phyloP scores from a whole-genome alignment of 1,140 invertebrate genomes.

The Gonioctena quinquepunctata region DNA sequence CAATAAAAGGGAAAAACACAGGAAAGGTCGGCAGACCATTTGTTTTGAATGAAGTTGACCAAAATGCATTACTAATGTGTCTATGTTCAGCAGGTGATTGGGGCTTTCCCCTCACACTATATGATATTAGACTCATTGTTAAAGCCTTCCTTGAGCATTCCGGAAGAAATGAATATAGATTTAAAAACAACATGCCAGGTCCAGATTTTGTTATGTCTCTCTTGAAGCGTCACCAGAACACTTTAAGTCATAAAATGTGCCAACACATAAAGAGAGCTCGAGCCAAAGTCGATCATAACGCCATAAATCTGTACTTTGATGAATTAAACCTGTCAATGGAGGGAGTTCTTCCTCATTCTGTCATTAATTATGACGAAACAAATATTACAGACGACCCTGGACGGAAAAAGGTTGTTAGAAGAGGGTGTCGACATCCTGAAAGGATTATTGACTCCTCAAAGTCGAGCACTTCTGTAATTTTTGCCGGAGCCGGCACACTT shows the following conservation, averaged over 20 bases:
- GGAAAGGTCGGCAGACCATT: neutral
- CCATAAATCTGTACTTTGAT: slow-evolving; percentile 5
- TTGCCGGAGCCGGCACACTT: slow-evolving; percentile 36
- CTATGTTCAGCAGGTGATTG: slow-evolving; percentile 3
- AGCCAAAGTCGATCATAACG: slow-evolving; percentile 1
- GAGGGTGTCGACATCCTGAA: slow-evolving; percentile 50
- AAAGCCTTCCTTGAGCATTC: slow-evolving; percentile 1
- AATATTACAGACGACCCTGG: slow-evolving; percentile 19
- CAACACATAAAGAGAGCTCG: slow-evolving; percentile 1
- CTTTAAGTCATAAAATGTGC: neutral
- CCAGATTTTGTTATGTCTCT: slow-evolving; percentile 9
- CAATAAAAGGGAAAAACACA: neutral
- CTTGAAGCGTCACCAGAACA: slow-evolving; percentile 14
- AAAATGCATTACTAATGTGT: neutral
- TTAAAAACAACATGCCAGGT: slow-evolving; percentile 11
- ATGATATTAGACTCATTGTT: neutral
- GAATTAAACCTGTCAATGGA: neutral
- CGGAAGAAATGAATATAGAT: slow-evolving; percentile 8
- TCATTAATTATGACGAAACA: slow-evolving; percentile 12
- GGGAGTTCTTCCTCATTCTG: neutral
- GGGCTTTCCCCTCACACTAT: neutral
- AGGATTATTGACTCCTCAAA: slow-evolving; percentile 45
- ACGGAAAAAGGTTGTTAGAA: slow-evolving; percentile 31
- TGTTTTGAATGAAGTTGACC: neutral
- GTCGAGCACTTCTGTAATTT: slow-evolving; percentile 42